These are phyloP conservation scores for Phaetusa simplex DNA, from an alignment of 2,113 vertebrate genomes.

Conservation along the genomic window DNA sequence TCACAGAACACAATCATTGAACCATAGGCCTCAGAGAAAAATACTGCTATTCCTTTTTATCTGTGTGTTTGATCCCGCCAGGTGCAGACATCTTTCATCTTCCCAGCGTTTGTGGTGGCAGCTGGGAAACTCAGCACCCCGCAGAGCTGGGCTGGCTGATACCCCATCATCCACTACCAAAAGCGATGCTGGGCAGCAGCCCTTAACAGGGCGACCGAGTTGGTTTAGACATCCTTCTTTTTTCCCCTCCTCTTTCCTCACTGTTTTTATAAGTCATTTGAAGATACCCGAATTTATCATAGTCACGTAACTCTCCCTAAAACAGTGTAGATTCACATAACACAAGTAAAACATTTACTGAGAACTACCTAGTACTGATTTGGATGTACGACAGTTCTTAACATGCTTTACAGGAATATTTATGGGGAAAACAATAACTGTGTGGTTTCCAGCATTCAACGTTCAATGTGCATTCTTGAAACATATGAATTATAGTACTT, in stretches of 20 bases:
- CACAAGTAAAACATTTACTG: background rate
- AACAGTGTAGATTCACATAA: background rate
- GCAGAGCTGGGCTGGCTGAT: background rate
- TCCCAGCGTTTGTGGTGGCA: background rate
- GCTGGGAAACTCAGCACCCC: background rate
- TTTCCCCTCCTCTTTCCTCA: background rate
- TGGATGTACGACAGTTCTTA: background rate
- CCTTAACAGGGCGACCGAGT: no score
- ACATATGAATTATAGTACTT: background rate
- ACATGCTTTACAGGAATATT: background rate
- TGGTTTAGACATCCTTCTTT: background rate
- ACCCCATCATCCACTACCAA: rapidly evolving
- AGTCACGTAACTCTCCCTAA: background rate
- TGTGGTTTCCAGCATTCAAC: background rate
- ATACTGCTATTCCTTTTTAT: background rate
- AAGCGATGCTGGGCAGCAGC: background rate
- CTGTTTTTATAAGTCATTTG: background rate
- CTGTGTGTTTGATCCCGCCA: background rate
- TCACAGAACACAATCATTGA: no score
- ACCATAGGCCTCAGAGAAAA: background rate
- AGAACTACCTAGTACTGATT: background rate
- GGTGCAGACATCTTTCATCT: background rate
- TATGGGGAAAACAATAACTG: background rate
- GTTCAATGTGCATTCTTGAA: background rate
- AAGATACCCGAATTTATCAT: background rate